These are phyloP conservation scores for Monochamus saltuarius DNA, from an alignment of 1,140 invertebrate genomes.

Conservation along the genomic window DNA sequence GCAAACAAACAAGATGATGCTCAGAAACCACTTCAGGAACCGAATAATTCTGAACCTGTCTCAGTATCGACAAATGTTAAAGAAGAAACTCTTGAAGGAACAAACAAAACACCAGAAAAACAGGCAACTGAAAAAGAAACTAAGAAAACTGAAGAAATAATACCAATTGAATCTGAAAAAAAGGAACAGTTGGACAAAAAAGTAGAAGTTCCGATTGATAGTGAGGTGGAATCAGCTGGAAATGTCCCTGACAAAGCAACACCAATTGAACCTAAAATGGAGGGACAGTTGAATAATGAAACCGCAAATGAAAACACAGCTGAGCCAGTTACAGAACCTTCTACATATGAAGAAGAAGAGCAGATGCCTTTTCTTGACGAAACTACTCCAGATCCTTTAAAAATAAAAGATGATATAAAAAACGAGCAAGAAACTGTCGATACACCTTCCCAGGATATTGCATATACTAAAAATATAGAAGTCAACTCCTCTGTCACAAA, in stretches of 20 bases:
- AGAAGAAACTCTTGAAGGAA: neutral
- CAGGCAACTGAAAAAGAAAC: neutral
- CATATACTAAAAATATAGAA: neutral
- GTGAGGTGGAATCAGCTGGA: conserved; percentile 13
- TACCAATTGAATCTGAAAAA: neutral
- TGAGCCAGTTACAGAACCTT: neutral
- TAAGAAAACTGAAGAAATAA: neutral
- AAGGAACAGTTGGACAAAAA: neutral
- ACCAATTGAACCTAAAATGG: neutral
- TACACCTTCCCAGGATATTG: neutral
- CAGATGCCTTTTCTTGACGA: conserved; percentile 5
- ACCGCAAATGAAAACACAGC: neutral
- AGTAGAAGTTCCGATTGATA: conserved; percentile 4
- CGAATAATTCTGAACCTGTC: no score
- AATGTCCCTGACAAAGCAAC: neutral
- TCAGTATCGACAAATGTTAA: neutral
- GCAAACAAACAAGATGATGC: conserved; percentile 3
- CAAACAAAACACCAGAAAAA: neutral
- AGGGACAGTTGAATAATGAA: conserved; percentile 12
- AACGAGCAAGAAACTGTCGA: neutral
- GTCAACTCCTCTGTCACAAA: neutral
- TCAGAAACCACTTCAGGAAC: neutral
- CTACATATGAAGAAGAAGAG: conserved; percentile 15
- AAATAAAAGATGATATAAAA: conserved; percentile 5
- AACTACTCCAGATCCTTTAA: conserved; percentile 14